phyloP scores from a whole-genome alignment of 2,888 invertebrate genomes.

The Dryobotodes eremita region DNA sequence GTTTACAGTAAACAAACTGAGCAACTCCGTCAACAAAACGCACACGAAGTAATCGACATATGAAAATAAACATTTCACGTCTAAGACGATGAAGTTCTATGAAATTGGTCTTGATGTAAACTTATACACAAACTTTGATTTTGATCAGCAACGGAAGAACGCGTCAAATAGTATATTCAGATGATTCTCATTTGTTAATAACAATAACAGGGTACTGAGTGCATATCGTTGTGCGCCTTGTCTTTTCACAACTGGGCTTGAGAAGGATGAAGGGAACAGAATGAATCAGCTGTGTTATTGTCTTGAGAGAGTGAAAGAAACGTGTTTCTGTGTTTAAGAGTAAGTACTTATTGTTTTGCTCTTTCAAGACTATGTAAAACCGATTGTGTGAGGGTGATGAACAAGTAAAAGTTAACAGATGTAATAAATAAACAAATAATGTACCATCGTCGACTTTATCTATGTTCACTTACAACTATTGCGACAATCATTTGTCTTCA shows the following conservation, averaged over 20 bases:
- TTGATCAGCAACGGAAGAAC: conserved; percentile 62
- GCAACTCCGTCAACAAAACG: conserved; percentile 81
- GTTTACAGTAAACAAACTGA: conserved; percentile 84
- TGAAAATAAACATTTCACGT: conserved; percentile 85
- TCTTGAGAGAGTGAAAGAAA: conserved; percentile 46
- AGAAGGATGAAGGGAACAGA: conserved; percentile 26
- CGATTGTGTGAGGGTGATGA: not conserved
- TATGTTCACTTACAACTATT: not conserved
- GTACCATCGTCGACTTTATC: no score
- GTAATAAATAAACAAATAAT: not conserved
- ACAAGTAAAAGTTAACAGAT: not conserved
- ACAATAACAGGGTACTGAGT: conserved; percentile 53
- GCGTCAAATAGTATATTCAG: conserved; percentile 59
- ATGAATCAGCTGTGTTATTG: conserved; percentile 44
- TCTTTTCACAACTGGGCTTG: conserved; percentile 40
- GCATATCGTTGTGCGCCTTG: conserved; percentile 55
- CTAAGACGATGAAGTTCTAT: conserved; percentile 80
- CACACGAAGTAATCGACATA: conserved; percentile 83
- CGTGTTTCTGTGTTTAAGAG: conserved; percentile 8
- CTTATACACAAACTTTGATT: conserved; percentile 64
- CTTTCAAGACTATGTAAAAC: not conserved
- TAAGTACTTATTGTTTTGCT: not conserved
- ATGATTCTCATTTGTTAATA: conserved; percentile 48
- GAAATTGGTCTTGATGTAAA: conserved; percentile 79
- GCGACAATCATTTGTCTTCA: not conserved